phyloP scores from a whole-genome alignment of 2,797 vertebrate genomes.

The Lagocephalus sceleratus region DNA sequence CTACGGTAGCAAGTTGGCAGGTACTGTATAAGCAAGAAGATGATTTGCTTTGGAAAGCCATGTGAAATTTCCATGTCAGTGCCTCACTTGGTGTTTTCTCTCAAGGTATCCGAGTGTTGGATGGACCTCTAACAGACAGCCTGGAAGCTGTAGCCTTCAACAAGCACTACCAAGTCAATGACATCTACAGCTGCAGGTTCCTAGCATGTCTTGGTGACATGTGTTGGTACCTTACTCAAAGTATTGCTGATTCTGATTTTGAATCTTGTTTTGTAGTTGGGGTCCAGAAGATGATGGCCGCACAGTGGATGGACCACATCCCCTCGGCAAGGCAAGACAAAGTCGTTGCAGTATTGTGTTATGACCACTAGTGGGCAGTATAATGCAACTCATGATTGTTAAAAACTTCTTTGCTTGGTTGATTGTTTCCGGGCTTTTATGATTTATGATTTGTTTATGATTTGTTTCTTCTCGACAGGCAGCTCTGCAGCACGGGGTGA shows the following conservation, averaged over 20 bases:
- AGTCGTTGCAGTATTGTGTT: background rate
- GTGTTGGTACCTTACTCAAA: background rate
- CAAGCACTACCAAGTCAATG: slow-evolving; percentile 98
- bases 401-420: background rate
- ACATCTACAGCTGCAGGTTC: slow-evolving; percentile 99
- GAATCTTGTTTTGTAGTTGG: slow-evolving; percentile 78
- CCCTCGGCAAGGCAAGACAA: slow-evolving; percentile 87
- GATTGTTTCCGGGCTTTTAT: background rate
- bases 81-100: slow-evolving; percentile 4
- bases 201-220: background rate
- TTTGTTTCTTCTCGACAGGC: slow-evolving; percentile 70
- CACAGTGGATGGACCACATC: slow-evolving; percentile 95
- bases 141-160: slow-evolving; percentile 98
- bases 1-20: slow-evolving; percentile 91
- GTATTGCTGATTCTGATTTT: slow-evolving; percentile 2
- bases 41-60: background rate
- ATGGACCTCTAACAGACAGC: slow-evolving; percentile 94
- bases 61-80: background rate
- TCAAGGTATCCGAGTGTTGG: slow-evolving; percentile 92
- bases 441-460: background rate
- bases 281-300: slow-evolving; percentile 96
- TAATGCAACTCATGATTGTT: slow-evolving; percentile 1
- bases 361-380: slow-evolving; percentile 61
- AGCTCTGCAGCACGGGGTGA: slow-evolving; percentile 92
- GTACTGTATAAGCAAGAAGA: slow-evolving; percentile 51